A percentile compares a stretch with the other conserved stretches of the same genome.
phyloP scores from a whole-genome alignment of 2,888 invertebrate species.

The Orchesellides sinensis region DNA sequence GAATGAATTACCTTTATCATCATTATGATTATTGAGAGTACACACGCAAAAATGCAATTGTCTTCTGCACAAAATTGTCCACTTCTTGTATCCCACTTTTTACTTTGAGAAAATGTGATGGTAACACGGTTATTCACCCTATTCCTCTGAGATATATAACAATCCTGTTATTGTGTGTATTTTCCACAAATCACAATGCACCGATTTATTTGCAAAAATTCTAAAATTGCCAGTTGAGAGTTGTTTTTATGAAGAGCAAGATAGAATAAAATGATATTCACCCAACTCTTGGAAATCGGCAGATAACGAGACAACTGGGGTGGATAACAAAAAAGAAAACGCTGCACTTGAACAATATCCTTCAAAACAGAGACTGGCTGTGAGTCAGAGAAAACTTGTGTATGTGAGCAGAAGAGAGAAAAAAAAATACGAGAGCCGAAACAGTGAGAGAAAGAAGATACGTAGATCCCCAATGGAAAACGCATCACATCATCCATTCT shows the following conservation, averaged over 20 bases:
- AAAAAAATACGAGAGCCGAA: background rate
- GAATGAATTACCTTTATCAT: background rate
- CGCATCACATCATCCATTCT: conserved; percentile 14
- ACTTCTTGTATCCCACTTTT: background rate
- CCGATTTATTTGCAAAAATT: no score
- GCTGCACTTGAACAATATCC: conserved; percentile 11
- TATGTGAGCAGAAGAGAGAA: conserved; percentile 12
- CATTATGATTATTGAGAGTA: background rate
- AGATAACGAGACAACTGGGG: background rate
- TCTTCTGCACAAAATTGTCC: conserved; percentile 5
- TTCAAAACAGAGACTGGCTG: conserved; percentile 39
- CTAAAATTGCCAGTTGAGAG: no score
- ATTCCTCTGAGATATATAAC: no score
- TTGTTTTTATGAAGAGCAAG: no score
- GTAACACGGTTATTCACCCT: conserved; percentile 18
- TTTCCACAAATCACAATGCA: no score
- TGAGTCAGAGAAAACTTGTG: conserved; percentile 42
- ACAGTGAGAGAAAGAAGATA: background rate
- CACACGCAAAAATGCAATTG: conserved; percentile 9
- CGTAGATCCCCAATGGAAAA: conserved; percentile 27
- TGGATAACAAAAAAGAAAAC: background rate
- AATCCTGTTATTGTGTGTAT: no score
- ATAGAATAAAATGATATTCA: no score
- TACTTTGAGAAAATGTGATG: background rate
- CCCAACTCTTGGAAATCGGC: background rate